Base-by-base conservation (phyloP, 2,888 invertebrate genomes). In the Trissolcus japonicus region DNA sequence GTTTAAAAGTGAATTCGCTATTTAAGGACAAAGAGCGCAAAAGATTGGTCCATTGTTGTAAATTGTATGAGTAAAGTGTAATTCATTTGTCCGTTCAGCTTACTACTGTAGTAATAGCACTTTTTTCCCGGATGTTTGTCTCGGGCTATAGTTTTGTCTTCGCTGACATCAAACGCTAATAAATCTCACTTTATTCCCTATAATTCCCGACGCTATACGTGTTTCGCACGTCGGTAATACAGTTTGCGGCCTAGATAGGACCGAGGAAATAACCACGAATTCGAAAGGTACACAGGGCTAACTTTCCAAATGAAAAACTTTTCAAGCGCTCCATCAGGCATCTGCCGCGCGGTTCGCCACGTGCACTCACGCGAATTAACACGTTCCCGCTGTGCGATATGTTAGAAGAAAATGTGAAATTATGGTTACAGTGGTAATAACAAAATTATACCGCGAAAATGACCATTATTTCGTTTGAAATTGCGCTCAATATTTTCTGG, bases 261-360 rank as follows among this genome's bases (percentile, higher is more conserved):
- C 35, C 35, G 35, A 35, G 11, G 9, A 35, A 35, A 55, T 21
- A 55, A 67, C 4, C 41, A 62, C 40, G 69, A 76, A 76, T 76
- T 69, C 62, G 56, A 67, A 68, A 66, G 56, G 69, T 62, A 73
- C 67, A 65, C 57, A 57, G 46, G 67, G 74, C 75, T 77, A 79
- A 77, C 77, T 79, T 77, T 79, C 75, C 72, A 75, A 79, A 79
- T 79, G 77, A 79, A 79, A 79, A 79, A 79, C 79, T 77, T 79
- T 79, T 50, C 51, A 68, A 75, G 72, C 76, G 76, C 78, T 79
- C 72, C 61, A 35, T 35, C 35, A 68, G 79, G 79, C 79, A 78
- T 72, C 79, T 79, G 77, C 78, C 78, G 69, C 76, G 76, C 66
- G 76, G 79, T 79, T 78, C 41, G 72, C 79, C 78, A 53, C 75